Base-by-base conservation (phyloP, 1,140 invertebrate genomes). In the Lasioglossum baleicum region DNA sequence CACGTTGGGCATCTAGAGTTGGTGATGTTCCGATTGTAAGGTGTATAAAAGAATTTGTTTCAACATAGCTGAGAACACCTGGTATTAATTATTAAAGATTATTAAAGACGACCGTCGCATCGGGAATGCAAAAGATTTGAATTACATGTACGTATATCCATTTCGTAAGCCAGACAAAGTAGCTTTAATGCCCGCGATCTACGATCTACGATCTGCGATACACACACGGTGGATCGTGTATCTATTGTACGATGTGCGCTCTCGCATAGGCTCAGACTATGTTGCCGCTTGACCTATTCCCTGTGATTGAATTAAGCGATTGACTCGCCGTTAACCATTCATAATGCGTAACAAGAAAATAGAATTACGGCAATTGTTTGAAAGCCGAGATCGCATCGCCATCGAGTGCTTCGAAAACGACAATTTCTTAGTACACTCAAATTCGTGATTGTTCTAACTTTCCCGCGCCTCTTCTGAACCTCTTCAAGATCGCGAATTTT, bases 311-410 rank as follows among this genome's bases (percentile, higher is more conserved):
- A 51, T 76, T 69, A 73, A 22, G 42, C 60, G 42, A 64, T 51
- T 51, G 42, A 73, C 71, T 73, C 3, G 8, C 17, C 60, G 71
- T 73, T 73, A 61, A 44, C 26, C 20, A 26, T 10, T 51, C 44
- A 6, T 22, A 51, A n/a, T 51, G 17, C 58, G 11, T 51, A 73
- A 75, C 72, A 48, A 75, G 61, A 75, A 75, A 75, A 56, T 66
- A 75, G 13, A 51, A 56, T 75, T 26, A 56, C 44, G 7, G 20
- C 48, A 74, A 74, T 74, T 74, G 61, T 65, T 22, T 6, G 13
- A 40, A 2, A 10, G 17, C 13, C 31, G 51, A 42, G 42, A 75
- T 61, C 42, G 44, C 48, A 74, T 74, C 61, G 22, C 11, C 63
- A 42, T 42, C 17, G 63, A 6, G 2, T 65, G n/a, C 35, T 2